Evolutionary conservation across 1,140 invertebrate species (phyloP).

Genomic region (Aphidius ervi): DNA sequence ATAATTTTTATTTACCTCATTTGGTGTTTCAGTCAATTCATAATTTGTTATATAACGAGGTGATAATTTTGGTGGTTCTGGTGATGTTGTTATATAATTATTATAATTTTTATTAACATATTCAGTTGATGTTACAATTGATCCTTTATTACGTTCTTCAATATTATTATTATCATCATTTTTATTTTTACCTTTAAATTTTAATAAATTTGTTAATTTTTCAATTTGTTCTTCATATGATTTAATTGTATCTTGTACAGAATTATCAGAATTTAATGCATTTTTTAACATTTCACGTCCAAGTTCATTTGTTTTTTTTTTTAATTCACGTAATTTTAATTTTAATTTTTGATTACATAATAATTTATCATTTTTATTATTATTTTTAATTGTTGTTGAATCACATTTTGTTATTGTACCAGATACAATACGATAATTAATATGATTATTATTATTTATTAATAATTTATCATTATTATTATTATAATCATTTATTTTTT

Average conservation of each 20-base stretch:
- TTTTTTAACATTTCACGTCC: constrained; percentile 20
- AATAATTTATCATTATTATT: constrained; percentile 35
- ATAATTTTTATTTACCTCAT: not conserved
- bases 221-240: constrained; percentile 36
- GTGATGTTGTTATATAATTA: constrained; percentile 19
- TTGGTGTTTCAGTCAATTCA: constrained; percentile 15
- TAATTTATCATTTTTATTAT: constrained; percentile 26
- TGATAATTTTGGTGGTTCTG: constrained; percentile 35
- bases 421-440: constrained; percentile 7
- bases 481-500: constrained; percentile 1
- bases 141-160: constrained; percentile 1
- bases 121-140: not conserved
- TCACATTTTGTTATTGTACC: not conserved
- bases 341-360: constrained; percentile 27
- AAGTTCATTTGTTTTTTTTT: constrained; percentile 23
- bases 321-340: constrained; percentile 28
- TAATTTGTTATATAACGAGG: constrained; percentile 23
- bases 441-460: constrained; percentile 22
- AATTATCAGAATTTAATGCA: constrained; percentile 2
- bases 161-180: constrained; percentile 5
- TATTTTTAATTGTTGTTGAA: constrained; percentile 17
- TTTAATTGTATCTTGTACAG: constrained; percentile 32
- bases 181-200: not conserved
- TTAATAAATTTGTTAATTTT: constrained; percentile 21
- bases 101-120: not conserved